Evolutionary conservation across 2,113 vertebrate species (phyloP).

Genomic region (Galbula dea): DNA sequence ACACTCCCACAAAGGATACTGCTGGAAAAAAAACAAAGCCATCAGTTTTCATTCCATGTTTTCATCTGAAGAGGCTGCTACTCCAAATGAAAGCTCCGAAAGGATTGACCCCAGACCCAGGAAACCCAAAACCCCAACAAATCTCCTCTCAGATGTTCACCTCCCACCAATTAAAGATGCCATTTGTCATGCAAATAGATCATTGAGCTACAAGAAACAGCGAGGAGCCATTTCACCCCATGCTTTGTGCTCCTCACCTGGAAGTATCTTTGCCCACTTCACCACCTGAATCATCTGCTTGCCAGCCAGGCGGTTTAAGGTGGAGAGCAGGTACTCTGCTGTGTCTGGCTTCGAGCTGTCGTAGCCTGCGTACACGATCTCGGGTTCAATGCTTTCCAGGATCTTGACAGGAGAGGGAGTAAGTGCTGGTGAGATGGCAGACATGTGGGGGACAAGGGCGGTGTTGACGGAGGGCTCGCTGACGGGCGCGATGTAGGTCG

Average conservation of each 20-base stretch:
- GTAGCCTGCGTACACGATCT: slow-evolving; percentile 91
- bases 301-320: slow-evolving; percentile 93
- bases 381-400: slow-evolving; percentile 94
- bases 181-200: not conserved
- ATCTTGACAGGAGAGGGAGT: slow-evolving; percentile 88
- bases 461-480: slow-evolving; percentile 87
- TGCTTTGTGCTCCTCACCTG: slow-evolving; percentile 78
- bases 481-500: slow-evolving; percentile 81
- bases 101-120: not conserved
- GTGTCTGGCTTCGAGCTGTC: slow-evolving; percentile 92
- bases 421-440: slow-evolving; percentile 84
- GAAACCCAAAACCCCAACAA: fast-evolving
- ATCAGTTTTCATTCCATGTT: not conserved
- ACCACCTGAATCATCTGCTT: slow-evolving; percentile 99
- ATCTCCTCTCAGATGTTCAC: not conserved
- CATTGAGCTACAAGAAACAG: not conserved
- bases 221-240: not conserved
- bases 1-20: not conserved
- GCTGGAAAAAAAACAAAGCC: not conserved
- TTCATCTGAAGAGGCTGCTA: not conserved
- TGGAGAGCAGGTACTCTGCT: slow-evolving; percentile 92
- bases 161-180: not conserved
- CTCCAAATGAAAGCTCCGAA: not conserved
- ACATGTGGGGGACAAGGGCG: slow-evolving; percentile 86
- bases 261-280: slow-evolving; percentile 99